Evolutionary conservation across 2,113 vertebrate species (phyloP), one percentile per base, ranked within the genome.

Genomic region (Actinemys pallida): DNA sequence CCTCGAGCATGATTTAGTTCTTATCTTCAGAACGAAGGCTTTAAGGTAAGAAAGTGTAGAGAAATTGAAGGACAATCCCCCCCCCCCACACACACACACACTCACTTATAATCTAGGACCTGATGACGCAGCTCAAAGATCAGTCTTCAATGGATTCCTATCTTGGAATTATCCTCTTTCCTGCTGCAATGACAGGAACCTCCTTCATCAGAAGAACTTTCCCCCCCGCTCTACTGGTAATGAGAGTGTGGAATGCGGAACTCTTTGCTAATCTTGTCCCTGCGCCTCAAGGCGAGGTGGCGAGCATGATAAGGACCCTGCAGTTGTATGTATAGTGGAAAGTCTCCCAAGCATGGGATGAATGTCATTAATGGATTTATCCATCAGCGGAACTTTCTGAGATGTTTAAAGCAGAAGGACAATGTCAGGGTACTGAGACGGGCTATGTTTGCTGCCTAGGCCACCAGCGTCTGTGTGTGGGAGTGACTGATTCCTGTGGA

Each of bases 21-120:
- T 97, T 92, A 85, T 45, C 94, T 95, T 88, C 35, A 93, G 97
- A 96, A 97, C 89, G 92, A 94, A 92, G 96, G 97, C 91, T 96
- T 97, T 95, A 94, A 94, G 93, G 90, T 90, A 94, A 96, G 95
- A 84, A 96, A 96, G 87, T 86, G 88, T 87, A 94, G 90, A 90
- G 94, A 94, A 96, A 97, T 96, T 93, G 96, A 93, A 97, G 96
- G 92, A 35, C 83, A 90, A 84, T 86, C 92, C 93, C 54, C 25
- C 94, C 92, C 12, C 49, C 50, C 13, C 50, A 45, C 45, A 45
- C 47, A 47, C 47, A 47, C 47, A 47, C 47, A 52, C 6, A 83
- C 59, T 29, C 82, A 90, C 88, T 52, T 12, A 57, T 75, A 22
- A 76, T 2, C 76, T 72, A 90, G 81, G 89, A 79, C 90, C 94